These are phyloP conservation scores for Willowsia nigromaculata DNA, from an alignment of 2,888 invertebrate species.

Conservation along the genomic window DNA sequence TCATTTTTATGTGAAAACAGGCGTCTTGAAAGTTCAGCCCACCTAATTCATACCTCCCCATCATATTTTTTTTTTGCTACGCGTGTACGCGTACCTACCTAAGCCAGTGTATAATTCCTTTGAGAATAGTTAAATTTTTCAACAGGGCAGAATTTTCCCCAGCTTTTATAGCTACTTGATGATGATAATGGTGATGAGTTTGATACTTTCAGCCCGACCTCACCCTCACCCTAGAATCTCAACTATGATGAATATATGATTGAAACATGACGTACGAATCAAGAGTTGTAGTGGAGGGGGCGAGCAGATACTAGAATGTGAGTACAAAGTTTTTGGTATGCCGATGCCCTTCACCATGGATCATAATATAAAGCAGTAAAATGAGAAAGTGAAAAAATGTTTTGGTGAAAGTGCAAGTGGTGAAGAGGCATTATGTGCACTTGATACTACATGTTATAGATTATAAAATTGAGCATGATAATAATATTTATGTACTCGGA, in stretches of 20 bases:
- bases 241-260: background rate
- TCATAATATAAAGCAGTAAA: constrained; percentile 4
- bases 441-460: background rate
- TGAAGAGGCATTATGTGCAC: background rate
- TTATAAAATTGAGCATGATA: background rate
- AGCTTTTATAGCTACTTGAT: constrained; percentile 18
- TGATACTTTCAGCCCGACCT: background rate
- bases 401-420: background rate
- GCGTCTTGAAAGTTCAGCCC: background rate
- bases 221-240: background rate
- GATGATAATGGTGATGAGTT: constrained; percentile 44
- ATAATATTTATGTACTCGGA: background rate
- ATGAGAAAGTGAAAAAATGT: background rate
- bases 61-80: background rate
- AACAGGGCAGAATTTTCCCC: background rate
- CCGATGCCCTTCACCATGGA: background rate
- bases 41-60: background rate
- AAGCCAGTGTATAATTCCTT: constrained; percentile 25
- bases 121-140: constrained; percentile 51
- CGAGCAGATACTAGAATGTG: too few relatives aligned
- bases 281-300: background rate
- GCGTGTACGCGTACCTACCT: background rate
- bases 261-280: background rate
- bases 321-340: too few relatives aligned
- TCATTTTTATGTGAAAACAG: background rate